A percentile compares a stretch with the other conserved stretches of the same genome.
These are phyloP conservation scores for Odontocolon sp. DNA, from an alignment of 2,888 invertebrate genomes.

Conservation along the genomic window DNA sequence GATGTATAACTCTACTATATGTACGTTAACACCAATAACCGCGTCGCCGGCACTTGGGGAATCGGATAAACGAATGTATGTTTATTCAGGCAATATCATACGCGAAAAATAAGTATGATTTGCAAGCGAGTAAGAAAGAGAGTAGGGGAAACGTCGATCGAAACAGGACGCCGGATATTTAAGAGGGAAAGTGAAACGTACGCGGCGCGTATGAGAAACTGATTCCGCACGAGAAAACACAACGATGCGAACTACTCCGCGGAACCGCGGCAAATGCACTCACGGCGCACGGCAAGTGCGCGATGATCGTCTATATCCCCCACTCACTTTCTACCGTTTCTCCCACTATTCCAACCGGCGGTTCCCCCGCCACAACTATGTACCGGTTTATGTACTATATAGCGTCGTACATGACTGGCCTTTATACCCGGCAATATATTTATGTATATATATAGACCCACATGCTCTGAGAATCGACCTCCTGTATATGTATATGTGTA, in stretches of 20 bases:
- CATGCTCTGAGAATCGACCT: too few species aligned
- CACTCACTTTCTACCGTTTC: neutral
- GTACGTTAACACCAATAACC: neutral
- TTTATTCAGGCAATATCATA: neutral
- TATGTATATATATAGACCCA: too few species aligned
- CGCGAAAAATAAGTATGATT: too few species aligned
- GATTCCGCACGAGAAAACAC: slow-evolving; percentile 10
- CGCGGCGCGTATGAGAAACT: slow-evolving; percentile 7
- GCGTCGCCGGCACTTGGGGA: neutral
- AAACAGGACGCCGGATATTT: neutral
- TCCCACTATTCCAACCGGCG: neutral
- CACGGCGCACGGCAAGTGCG: neutral
- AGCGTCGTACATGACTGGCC: slow-evolving; percentile 20
- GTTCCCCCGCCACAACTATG: neutral
- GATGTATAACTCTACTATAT: neutral
- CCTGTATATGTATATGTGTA: neutral
- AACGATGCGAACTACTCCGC: slow-evolving; percentile 26
- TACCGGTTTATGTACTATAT: slow-evolving; percentile 6
- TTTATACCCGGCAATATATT: too few species aligned
- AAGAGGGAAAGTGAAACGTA: slow-evolving; percentile 32
- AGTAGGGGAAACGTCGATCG: slow-evolving; percentile 5
- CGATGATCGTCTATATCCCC: neutral
- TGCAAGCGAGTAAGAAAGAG: neutral
- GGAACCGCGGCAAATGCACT: slow-evolving; percentile 42
- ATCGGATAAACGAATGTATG: neutral